These are phyloP conservation scores for Camelus dromedarius DNA, from an alignment of 2,113 vertebrate species.

Conservation along the genomic window DNA sequence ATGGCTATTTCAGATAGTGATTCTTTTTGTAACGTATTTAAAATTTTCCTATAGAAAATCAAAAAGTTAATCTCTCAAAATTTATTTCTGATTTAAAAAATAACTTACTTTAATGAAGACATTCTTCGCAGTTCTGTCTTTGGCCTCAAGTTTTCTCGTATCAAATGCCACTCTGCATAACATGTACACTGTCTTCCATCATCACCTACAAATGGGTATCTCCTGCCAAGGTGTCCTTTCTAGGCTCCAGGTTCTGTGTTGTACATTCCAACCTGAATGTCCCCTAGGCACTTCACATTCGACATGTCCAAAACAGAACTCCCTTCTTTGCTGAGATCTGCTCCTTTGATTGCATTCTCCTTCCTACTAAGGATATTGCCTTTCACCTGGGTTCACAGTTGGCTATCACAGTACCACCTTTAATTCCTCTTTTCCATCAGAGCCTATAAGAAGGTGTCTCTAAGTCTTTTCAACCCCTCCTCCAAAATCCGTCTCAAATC, in stretches of 20 bases:
- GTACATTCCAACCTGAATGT: neutral
- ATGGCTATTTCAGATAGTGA: neutral
- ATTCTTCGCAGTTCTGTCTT: neutral
- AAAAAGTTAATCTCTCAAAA: neutral
- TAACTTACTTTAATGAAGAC: neutral
- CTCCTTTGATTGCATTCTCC: neutral
- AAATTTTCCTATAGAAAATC: constrained; percentile 6
- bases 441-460: neutral
- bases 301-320: neutral
- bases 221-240: neutral
- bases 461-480: neutral
- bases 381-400: neutral
- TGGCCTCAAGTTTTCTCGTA: neutral
- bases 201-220: neutral
- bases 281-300: neutral
- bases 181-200: neutral
- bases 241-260: neutral
- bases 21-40: neutral
- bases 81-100: neutral
- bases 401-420: neutral
- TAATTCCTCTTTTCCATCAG: neutral
- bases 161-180: neutral
- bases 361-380: neutral
- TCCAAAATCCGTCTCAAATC: neutral
- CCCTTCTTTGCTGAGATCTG: neutral